Evolutionary conservation across 1,140 invertebrate species (phyloP), one percentile per base, ranked within the genome.

Genomic region (Portunus trituberculatus): DNA sequence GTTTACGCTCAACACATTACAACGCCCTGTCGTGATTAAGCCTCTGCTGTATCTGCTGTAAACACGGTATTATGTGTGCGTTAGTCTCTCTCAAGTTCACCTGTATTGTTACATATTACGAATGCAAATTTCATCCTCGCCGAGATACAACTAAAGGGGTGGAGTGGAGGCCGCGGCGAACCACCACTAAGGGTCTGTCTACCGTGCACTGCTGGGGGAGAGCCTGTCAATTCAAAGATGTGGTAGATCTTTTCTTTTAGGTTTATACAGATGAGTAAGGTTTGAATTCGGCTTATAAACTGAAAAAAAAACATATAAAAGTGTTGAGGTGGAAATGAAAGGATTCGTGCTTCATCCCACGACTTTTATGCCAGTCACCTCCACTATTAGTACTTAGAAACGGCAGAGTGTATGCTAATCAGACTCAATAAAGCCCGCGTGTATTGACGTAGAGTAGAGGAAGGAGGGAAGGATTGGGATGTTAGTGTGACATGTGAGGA

Each of bases 51-150:
- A 76, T 76, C 67, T 76, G 67, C 67, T 76, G 67, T 76, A 76
- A 76, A 76, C 67, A 76, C 67, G 67, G 67, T 76, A 76, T 76
- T 76, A 76, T n/a, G 20, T 76, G 67, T n/a, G 67, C 67, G 67
- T 76, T 76, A 76, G 67, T 76, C 67, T 76, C 67, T 76, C 67
- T n/a, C 67, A 76, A 8, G 67, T n/a, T 76, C 67, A 76, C 67
- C 67, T 76, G 67, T 76, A 76, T 12, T 76, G 67, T 76, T 76
- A 76, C 67, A 76, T 76, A 76, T 76, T 76, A 76, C 67, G 67
- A 76, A 76, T 76, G 67, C 67, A 76, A 76, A 76, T 76, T 25
- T 76, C 67, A 25, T n/a, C n/a, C 67, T 20, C 20, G 67, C 67
- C n/a, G 67, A 0, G 20, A 76, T n/a, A 76, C 67, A 28, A 90